These are phyloP conservation scores for Gymnobelideus leadbeateri DNA, from an alignment of 2,113 vertebrate genomes.

Conservation along the genomic window DNA sequence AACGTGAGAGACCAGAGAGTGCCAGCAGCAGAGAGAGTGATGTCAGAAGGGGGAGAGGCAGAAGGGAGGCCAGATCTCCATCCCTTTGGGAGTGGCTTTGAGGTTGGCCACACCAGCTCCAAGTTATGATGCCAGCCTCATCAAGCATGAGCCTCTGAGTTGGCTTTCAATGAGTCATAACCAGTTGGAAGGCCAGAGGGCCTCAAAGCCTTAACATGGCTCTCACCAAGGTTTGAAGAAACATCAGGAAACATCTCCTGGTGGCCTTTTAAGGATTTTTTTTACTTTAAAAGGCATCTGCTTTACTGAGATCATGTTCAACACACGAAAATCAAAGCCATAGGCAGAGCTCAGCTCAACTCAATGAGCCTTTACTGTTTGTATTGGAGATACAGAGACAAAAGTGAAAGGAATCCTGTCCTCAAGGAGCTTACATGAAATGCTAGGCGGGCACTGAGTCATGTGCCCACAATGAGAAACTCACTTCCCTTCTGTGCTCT, in stretches of 20 bases:
- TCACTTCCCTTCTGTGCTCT: background rate
- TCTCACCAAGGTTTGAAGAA: background rate
- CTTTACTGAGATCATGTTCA: background rate
- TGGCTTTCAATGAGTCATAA: background rate
- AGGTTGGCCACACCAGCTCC: too few species aligned
- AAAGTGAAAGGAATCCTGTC: background rate
- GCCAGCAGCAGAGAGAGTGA: background rate
- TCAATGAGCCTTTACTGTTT: background rate
- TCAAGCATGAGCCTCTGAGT: background rate
- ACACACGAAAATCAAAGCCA: background rate
- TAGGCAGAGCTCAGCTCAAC: background rate
- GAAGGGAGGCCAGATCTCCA: background rate
- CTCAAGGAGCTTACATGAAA: background rate
- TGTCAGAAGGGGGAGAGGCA: background rate
- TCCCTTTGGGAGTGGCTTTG: background rate
- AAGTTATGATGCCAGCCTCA: background rate
- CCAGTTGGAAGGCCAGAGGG: background rate
- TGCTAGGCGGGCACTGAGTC: background rate
- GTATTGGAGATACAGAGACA: background rate
- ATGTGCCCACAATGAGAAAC: background rate
- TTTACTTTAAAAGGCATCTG: constrained; percentile 24
- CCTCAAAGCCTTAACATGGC: background rate
- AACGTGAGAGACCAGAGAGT: too few species aligned
- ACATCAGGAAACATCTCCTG: background rate
- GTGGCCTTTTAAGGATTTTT: constrained; percentile 2